Conservation (phyloP, 1,140 invertebrate genomes). For the Steinernema feltiae region DNA sequence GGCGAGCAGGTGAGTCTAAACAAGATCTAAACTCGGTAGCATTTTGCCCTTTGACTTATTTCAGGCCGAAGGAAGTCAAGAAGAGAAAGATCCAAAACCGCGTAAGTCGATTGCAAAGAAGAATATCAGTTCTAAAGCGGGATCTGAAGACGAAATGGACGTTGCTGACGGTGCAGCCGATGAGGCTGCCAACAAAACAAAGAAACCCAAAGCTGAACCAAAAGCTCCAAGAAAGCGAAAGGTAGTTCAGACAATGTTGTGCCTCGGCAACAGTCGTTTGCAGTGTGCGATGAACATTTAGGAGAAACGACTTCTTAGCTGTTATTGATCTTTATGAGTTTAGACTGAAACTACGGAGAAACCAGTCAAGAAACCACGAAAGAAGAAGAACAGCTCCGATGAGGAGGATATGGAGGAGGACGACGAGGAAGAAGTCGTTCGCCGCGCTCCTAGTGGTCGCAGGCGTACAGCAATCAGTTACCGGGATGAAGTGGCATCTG, state of each 20-base stretch:
- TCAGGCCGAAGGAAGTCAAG: constrained; percentile 1
- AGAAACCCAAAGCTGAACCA: constrained; percentile 26
- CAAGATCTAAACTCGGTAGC: constrained; percentile 28
- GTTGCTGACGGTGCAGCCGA: background rate
- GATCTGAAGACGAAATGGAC: background rate
- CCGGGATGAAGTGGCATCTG: background rate
- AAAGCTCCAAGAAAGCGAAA: background rate
- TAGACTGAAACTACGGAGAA: background rate
- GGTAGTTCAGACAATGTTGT: background rate
- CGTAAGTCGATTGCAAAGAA: constrained; percentile 18
- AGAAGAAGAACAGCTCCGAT: background rate
- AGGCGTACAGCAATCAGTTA: background rate
- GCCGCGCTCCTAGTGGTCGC: background rate
- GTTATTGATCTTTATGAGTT: no score
- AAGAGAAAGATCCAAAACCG: background rate
- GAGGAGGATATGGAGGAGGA: background rate
- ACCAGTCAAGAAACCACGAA: background rate
- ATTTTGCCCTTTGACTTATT: constrained; percentile 19
- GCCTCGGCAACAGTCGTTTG: no score
- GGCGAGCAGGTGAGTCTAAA: constrained; percentile 6
- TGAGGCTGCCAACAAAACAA: constrained; percentile 16
- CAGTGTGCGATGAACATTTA: no score
- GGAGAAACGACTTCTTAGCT: no score
- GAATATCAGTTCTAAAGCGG: constrained; percentile 9
- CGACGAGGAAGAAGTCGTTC: background rate